Evolutionary conservation across 2,113 vertebrate species (phyloP).

Genomic region (Gopherus evgoodei): DNA sequence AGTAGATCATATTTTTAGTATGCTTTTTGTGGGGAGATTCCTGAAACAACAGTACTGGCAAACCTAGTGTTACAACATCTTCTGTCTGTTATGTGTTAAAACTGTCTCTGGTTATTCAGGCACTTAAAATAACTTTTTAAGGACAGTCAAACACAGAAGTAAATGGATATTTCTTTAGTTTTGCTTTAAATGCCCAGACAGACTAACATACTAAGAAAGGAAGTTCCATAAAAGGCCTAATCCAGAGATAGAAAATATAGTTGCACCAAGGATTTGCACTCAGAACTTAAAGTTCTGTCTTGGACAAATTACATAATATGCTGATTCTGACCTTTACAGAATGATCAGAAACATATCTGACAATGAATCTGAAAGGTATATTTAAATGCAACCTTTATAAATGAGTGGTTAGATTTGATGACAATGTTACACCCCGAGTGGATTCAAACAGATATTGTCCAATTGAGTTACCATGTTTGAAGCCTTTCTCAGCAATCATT

Average conservation of each 20-base stretch:
- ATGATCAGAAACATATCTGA: neutral
- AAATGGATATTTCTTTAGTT: conserved; percentile 9
- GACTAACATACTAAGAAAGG: neutral
- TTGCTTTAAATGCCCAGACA: conserved; percentile 22
- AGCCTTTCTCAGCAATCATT: neutral
- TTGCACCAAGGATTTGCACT: neutral
- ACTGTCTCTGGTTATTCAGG: conserved; percentile 39
- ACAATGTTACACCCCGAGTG: neutral
- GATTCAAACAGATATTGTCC: conserved; percentile 10
- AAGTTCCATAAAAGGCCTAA: neutral
- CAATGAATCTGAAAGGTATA: conserved; percentile 17
- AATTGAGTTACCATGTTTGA: neutral
- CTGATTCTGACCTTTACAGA: conserved; percentile 18
- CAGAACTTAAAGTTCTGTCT: neutral
- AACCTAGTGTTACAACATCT: conserved; percentile 30
- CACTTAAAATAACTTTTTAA: conserved; percentile 56
- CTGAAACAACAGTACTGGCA: conserved; percentile 33
- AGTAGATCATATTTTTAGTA: conserved; percentile 61
- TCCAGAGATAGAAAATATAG: neutral
- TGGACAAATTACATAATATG: conserved; percentile 4
- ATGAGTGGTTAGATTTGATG: neutral
- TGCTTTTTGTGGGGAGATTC: conserved; percentile 51
- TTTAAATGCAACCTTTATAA: conserved; percentile 15
- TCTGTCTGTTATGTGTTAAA: conserved; percentile 57
- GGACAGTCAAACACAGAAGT: neutral